A percentile compares a stretch with the other conserved stretches of the same genome.
Evolutionary conservation across 2,888 invertebrate species (phyloP).

Genomic region (Lithophane leautieri): DNA sequence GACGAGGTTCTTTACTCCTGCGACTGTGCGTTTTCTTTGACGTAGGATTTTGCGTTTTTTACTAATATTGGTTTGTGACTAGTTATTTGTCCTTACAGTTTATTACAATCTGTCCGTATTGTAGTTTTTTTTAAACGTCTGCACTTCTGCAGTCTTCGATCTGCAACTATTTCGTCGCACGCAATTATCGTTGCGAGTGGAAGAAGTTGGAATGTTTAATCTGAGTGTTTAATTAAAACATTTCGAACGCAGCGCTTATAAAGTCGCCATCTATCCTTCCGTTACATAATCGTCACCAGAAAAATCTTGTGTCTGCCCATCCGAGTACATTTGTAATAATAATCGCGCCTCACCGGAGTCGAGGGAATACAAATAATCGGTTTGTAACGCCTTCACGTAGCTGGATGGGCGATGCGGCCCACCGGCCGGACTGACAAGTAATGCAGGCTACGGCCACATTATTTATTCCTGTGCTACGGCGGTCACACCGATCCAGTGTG

Average conservation of each 20-base stretch:
- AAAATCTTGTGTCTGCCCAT: constrained; percentile 69
- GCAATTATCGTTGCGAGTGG: background rate
- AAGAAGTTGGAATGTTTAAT: background rate
- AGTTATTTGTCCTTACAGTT: background rate
- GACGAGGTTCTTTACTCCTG: constrained; percentile 42
- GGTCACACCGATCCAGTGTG: constrained; percentile 17
- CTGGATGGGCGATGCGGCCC: constrained; percentile 63
- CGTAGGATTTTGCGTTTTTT: constrained; percentile 29
- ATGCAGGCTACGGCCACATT: constrained; percentile 23
- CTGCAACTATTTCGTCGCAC: background rate
- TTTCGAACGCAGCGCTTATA: background rate
- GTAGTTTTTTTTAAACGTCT: background rate
- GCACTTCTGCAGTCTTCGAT: background rate
- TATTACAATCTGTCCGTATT: background rate
- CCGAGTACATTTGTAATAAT: constrained; percentile 72
- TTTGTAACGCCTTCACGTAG: constrained; percentile 80
- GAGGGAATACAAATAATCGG: constrained; percentile 78
- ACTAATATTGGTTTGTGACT: background rate
- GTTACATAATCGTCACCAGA: constrained; percentile 20
- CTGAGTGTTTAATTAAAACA: background rate
- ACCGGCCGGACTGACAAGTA: constrained; percentile 59
- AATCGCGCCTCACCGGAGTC: constrained; percentile 68
- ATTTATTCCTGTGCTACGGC: background rate
- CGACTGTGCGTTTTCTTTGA: constrained; percentile 56
- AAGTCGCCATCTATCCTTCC: background rate